Conservation (phyloP, 1,140 invertebrate species). For the Bombyx mori region ASM3026992v2 NC_085133.1:2084001-2084500, state of each 20-base stretch:
- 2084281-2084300: slow-evolving; percentile 55
- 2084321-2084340: slow-evolving; percentile 58
- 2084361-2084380: slow-evolving; percentile 57
- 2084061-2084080: too few relatives aligned
- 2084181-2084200: slow-evolving; percentile 58
- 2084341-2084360: slow-evolving; percentile 68
- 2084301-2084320: slow-evolving; percentile 61
- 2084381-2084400: slow-evolving; percentile 45
- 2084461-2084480: slow-evolving; percentile 63
- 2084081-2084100: too few relatives aligned
- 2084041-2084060: too few relatives aligned
- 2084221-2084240: slow-evolving; percentile 34
- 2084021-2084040: too few relatives aligned
- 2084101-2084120: slow-evolving; percentile 61
- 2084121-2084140: slow-evolving; percentile 74
- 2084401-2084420: slow-evolving; percentile 44
- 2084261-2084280: slow-evolving; percentile 63
- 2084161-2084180: slow-evolving; percentile 51
- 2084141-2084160: slow-evolving; percentile 71
- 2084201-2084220: slow-evolving; percentile 51
- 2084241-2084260: slow-evolving; percentile 45
- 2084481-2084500: slow-evolving; percentile 48
- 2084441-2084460: slow-evolving; percentile 63
- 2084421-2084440: slow-evolving; percentile 59
- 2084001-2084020: too few relatives aligned